Conservation (phyloP, 1,140 invertebrate genomes). For the Gryon sp. region DNA sequence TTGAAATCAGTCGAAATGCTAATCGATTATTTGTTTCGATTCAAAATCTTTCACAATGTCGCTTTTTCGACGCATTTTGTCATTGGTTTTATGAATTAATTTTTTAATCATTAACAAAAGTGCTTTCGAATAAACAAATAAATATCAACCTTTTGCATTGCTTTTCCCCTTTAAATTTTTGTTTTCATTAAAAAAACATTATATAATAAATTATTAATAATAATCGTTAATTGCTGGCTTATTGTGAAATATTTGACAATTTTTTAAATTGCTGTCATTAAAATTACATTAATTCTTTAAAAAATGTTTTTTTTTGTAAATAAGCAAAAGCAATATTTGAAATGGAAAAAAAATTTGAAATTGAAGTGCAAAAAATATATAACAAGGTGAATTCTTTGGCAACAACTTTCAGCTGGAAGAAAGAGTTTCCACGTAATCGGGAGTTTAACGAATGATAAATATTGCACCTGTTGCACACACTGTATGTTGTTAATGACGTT, state of each 20-base stretch:
- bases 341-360: too few relatives aligned
- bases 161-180: background rate
- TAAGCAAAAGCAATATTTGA: conserved; percentile 11
- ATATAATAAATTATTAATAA: too few relatives aligned
- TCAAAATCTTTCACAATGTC: conserved; percentile 23
- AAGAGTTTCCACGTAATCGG: conserved; percentile 41
- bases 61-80: conserved; percentile 25
- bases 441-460: conserved; percentile 53
- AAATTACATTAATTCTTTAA: too few relatives aligned
- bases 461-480: conserved; percentile 61
- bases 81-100: conserved; percentile 50
- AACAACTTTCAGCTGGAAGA: conserved; percentile 30
- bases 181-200: too few relatives aligned
- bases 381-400: conserved; percentile 48
- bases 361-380: conserved; percentile 36
- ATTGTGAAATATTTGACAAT: too few relatives aligned
- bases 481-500: conserved; percentile 60
- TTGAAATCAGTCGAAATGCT: conserved; percentile 27
- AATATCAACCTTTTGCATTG: background rate
- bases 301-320: background rate
- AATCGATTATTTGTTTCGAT: conserved; percentile 17
- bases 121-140: background rate
- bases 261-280: too few relatives aligned
- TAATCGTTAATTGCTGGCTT: too few relatives aligned
- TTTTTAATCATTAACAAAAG: conserved; percentile 51